Conservation (phyloP, 2,113 vertebrate species). For the Aramus guarauna region DNA sequence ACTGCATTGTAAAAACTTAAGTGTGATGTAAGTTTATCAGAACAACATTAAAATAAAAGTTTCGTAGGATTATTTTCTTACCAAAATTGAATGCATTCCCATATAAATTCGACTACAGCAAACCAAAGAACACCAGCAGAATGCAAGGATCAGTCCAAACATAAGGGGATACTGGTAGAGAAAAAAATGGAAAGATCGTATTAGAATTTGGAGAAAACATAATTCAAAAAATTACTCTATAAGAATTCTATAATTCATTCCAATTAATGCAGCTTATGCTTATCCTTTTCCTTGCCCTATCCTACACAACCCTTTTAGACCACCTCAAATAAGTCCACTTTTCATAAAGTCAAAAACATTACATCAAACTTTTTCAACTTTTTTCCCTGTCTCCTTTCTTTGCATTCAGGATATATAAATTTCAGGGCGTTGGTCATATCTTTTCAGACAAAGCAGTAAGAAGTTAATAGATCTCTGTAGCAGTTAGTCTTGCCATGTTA, state of each 20-base stretch:
- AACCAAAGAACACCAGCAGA: conserved; percentile 92
- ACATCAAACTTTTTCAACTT: background rate
- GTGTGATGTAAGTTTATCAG: background rate
- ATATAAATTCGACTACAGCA: conserved; percentile 96
- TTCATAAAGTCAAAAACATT: background rate
- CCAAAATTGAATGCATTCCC: conserved; percentile 99
- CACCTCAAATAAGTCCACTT: background rate
- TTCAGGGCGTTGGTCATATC: background rate
- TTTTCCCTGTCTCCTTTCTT: background rate
- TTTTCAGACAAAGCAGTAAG: background rate
- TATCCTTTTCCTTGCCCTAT: background rate
- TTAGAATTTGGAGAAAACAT: background rate
- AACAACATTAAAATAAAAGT: background rate
- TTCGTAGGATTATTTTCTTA: conserved; percentile 70
- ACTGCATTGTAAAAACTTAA: background rate
- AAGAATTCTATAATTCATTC: background rate
- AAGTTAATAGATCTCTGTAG: background rate
- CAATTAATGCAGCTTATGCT: background rate
- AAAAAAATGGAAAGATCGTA: background rate
- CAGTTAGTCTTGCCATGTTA: background rate
- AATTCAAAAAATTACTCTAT: background rate
- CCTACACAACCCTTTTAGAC: background rate
- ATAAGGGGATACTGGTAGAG: conserved; percentile 83
- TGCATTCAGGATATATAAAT: background rate
- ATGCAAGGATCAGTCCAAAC: conserved; percentile 82